These are phyloP conservation scores for Cynopterus sphinx DNA, from an alignment of 2,797 vertebrate genomes.

Conservation along the genomic window DNA sequence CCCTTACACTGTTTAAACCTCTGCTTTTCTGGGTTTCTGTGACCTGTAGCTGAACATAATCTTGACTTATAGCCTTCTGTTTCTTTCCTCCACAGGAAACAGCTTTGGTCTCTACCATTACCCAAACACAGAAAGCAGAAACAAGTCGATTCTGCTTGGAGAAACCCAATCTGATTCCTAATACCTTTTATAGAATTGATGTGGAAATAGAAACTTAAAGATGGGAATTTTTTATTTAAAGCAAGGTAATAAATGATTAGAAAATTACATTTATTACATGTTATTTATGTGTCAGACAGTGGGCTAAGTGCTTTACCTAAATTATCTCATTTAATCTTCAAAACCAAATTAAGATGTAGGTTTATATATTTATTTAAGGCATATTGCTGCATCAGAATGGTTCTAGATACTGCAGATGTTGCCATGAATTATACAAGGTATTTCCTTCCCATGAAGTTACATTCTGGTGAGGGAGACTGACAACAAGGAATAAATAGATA, in stretches of 20 bases:
- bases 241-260: neutral
- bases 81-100: neutral
- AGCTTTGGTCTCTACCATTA: neutral
- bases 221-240: constrained; percentile 1
- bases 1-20: neutral
- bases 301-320: neutral
- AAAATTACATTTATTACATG: neutral
- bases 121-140: neutral
- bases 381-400: neutral
- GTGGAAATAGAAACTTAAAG: neutral
- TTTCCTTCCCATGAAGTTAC: neutral
- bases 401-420: neutral
- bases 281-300: neutral
- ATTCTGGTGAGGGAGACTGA: neutral
- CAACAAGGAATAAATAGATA: neutral
- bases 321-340: constrained; percentile 1
- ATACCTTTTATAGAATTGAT: neutral
- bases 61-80: neutral
- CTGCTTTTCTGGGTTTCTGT: neutral
- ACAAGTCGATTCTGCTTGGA: neutral
- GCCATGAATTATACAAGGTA: neutral
- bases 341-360: neutral
- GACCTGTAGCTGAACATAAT: neutral
- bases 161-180: neutral
- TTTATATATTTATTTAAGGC: neutral